Percentiles rank a stretch among this genome's conserved stretches.
These are phyloP conservation scores for Eulithis prunata DNA, from an alignment of 2,888 invertebrate species.

Conservation along the genomic window DNA sequence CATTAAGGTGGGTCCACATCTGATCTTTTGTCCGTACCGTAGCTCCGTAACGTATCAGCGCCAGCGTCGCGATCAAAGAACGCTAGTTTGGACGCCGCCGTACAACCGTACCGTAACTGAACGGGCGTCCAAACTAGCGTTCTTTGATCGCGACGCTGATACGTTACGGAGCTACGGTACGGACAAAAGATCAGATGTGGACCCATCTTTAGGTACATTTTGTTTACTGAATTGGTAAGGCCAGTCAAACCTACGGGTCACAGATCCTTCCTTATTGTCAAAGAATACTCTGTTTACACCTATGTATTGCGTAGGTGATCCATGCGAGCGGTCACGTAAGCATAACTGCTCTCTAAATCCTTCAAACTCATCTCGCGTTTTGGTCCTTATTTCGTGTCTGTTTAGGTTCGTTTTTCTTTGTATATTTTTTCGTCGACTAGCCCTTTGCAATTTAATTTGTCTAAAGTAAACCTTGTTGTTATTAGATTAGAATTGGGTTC, in stretches of 20 bases:
- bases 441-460: conserved; percentile 22
- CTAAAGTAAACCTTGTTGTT: conserved; percentile 7
- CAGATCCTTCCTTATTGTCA: conserved; percentile 32
- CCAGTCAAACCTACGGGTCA: conserved; percentile 17
- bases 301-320: conserved; percentile 22
- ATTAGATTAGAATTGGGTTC: conserved; percentile 10
- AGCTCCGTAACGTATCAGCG: too few relatives aligned
- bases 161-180: too few relatives aligned
- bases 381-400: conserved; percentile 12
- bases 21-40: too few relatives aligned
- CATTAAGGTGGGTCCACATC: too few relatives aligned
- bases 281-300: conserved; percentile 33
- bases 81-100: too few relatives aligned
- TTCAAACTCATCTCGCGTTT: conserved; percentile 16
- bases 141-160: too few relatives aligned
- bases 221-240: conserved; percentile 26
- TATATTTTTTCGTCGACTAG: conserved; percentile 2
- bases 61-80: too few relatives aligned
- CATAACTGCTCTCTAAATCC: conserved; percentile 25
- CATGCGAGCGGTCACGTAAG: conserved; percentile 43
- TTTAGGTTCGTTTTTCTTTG: conserved; percentile 27
- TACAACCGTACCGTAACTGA: too few relatives aligned
- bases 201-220: not conserved
- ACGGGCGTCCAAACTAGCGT: too few relatives aligned
- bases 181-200: too few relatives aligned